phyloP scores from a whole-genome alignment of 92 coral and sea anemone genomes.

The Heliopora coerulea region DNA sequence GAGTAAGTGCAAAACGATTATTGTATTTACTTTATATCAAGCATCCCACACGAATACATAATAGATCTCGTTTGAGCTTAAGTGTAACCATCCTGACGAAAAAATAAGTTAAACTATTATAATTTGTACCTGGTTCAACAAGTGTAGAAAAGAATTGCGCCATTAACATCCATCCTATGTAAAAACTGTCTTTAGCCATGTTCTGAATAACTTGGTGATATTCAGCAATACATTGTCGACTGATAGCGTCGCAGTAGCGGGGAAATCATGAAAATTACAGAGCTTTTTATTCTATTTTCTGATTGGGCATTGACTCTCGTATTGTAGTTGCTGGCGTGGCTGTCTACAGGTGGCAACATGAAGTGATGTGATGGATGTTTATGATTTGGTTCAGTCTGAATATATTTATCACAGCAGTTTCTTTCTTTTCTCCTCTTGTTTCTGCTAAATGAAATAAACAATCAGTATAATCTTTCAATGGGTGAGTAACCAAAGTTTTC shows the following conservation, averaged over 20 bases:
- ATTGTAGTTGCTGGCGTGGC: constrained; percentile 1
- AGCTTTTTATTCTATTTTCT: constrained; percentile 19
- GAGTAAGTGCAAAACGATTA: too few species aligned
- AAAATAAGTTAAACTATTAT: too few species aligned
- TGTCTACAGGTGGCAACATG: constrained; percentile 23
- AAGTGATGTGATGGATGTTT: not conserved
- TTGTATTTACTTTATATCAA: not conserved
- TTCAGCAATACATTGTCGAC: not conserved
- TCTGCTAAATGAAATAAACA: too few species aligned
- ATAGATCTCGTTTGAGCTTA: too few species aligned
- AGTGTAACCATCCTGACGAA: too few species aligned
- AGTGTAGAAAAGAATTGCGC: not conserved
- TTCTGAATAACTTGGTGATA: not conserved
- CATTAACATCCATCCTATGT: not conserved
- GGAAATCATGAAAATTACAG: constrained; percentile 3
- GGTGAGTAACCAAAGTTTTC: too few species aligned
- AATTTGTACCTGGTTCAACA: not conserved
- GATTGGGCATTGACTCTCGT: constrained; percentile 6
- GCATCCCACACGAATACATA: not conserved
- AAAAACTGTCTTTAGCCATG: not conserved
- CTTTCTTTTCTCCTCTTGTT: too few species aligned
- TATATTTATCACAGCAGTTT: too few species aligned
- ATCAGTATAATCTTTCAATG: too few species aligned
- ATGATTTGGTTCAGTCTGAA: too few species aligned
- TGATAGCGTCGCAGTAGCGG: too few species aligned